Evolutionary conservation across 2,113 vertebrate species (phyloP), one percentile per base, ranked within the genome.

Genomic region (Dicaeum eximium): DNA sequence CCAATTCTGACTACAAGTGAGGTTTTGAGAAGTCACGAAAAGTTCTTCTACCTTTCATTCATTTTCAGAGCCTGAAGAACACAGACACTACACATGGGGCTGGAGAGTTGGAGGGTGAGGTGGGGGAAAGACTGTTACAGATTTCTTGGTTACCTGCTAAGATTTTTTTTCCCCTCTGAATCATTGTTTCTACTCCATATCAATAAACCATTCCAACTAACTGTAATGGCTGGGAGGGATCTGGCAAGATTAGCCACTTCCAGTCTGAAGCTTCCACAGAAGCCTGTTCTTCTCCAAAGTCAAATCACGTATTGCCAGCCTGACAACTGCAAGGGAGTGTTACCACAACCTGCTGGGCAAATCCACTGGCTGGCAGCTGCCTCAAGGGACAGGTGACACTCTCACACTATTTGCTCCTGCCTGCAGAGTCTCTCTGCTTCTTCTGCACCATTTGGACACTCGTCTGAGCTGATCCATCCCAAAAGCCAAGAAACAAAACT

Each of bases 301-400:
- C 21, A 80, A 60, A 87, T 38, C 4, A 7, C 3, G 13, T 42
- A 51, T 44, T 57, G 71, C 51, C 62, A 80, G 33, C 3, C 33
- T 23, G 33, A 20, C 5, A 37, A n/a, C 22, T 51, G 56, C 13
- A 54, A 80, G 12, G 37, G 6, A 35, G 18, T 1, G 0, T 28
- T 40, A 45, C 40, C 9, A 11, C 33, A 82, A 81, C n/a, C 20
- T 65, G 37, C 45, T 70, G 37, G 30, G 28, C 37, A 44, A 50
- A 47, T 28, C 33, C n/a, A 71, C 33, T 8, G 37, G 6, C 42
- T 31, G 27, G 44, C 35, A 69, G 42, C 58, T 74, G 66, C 38
- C 60, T 47, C 3, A 38, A 58, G 19, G 42, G 27, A 24, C 23
- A 23, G 16, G 21, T 20, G 17, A 60, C 3, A 3, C 38, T 67